Conservation (phyloP, 2,888 invertebrate genomes). For the Phasia obesa region DNA sequence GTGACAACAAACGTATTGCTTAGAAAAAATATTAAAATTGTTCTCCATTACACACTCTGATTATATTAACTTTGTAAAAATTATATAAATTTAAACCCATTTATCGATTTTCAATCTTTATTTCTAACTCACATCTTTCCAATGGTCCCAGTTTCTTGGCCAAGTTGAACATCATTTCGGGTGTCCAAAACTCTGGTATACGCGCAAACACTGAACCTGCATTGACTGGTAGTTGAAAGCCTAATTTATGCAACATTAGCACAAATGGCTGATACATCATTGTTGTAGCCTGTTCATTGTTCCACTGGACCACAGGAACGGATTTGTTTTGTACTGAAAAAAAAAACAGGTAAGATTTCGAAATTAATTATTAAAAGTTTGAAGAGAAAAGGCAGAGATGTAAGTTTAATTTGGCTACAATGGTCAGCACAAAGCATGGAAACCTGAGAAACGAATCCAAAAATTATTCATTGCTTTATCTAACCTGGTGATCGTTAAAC, state of each 20-base stretch:
- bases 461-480: no score
- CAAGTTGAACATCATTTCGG: constrained; percentile 86
- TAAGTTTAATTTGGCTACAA: no score
- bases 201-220: constrained; percentile 89
- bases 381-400: no score
- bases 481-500: no score
- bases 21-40: no score
- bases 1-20: no score
- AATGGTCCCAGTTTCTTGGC: constrained; percentile 87
- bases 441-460: no score
- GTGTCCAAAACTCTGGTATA: constrained; percentile 90
- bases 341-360: no score
- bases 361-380: no score
- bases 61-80: no score
- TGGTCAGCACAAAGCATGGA: no score
- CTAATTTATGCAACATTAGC: constrained; percentile 87
- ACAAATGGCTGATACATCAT: constrained; percentile 88
- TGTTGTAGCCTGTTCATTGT: constrained; percentile 86
- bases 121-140: constrained; percentile 84
- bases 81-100: not conserved
- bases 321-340: constrained; percentile 86
- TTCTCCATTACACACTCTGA: no score
- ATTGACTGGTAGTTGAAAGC: constrained; percentile 88
- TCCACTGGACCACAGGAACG: constrained; percentile 90
- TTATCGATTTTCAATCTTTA: constrained; percentile 45